A percentile compares a stretch with the other conserved stretches of the same genome.
Conservation (phyloP, 2,888 invertebrate species). For the Carcina quercana region DNA sequence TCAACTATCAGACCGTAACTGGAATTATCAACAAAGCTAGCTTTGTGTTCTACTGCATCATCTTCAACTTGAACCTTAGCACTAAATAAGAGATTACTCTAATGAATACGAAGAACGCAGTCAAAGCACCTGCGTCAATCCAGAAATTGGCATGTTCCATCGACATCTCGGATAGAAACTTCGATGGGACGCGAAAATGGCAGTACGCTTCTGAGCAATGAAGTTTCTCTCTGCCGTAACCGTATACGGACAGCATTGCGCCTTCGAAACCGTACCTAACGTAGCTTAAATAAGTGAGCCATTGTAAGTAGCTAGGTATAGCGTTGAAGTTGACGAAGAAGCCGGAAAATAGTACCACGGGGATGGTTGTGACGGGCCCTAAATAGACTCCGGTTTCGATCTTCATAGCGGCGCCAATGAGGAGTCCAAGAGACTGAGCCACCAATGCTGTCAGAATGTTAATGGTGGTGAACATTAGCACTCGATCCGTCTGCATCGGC, state of each 20-base stretch:
- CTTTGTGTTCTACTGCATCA: slow-evolving; percentile 59
- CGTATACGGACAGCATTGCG: slow-evolving; percentile 93
- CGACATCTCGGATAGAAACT: slow-evolving; percentile 89
- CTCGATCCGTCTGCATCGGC: slow-evolving; percentile 90
- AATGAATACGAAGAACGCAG: slow-evolving; percentile 85
- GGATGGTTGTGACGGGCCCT: slow-evolving; percentile 93
- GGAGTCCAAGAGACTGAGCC: slow-evolving; percentile 92
- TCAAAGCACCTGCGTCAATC: slow-evolving; percentile 88
- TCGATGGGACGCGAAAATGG: slow-evolving; percentile 85
- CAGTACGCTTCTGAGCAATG: slow-evolving; percentile 89
- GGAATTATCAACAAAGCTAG: slow-evolving; percentile 8
- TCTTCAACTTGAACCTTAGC: slow-evolving; percentile 84
- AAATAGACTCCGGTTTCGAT: slow-evolving; percentile 85
- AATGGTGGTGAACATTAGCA: slow-evolving; percentile 83
- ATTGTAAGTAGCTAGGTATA: slow-evolving; percentile 90
- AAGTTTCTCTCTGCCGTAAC: slow-evolving; percentile 86
- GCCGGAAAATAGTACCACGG: slow-evolving; percentile 93
- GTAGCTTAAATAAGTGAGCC: slow-evolving; percentile 93
- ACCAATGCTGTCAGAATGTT: slow-evolving; percentile 90
- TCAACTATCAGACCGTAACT: slow-evolving; percentile 4
- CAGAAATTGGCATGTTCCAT: slow-evolving; percentile 87
- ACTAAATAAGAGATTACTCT: slow-evolving; percentile 88
- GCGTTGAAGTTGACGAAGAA: slow-evolving; percentile 96
- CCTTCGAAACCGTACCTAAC: slow-evolving; percentile 94
- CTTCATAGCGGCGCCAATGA: slow-evolving; percentile 94